Evolutionary conservation across 1,140 invertebrate genomes (phyloP).

Genomic region (Drosophila parabipectinata): DNA sequence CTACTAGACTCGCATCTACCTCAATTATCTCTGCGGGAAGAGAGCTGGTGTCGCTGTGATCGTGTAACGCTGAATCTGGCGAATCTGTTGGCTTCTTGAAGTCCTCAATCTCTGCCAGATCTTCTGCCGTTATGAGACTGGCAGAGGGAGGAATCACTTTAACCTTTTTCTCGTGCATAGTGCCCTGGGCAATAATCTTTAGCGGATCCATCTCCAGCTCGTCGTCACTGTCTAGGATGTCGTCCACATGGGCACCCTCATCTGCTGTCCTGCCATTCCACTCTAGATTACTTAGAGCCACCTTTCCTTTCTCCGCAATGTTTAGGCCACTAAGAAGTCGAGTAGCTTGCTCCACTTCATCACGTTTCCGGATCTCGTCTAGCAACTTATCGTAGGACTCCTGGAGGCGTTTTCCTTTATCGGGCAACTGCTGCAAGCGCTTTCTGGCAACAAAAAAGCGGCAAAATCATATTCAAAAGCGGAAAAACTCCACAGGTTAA

Average conservation of each 20-base stretch:
- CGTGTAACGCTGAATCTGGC: constrained; percentile 40
- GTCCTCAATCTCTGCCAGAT: constrained; percentile 86
- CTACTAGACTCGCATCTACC: constrained; percentile 53
- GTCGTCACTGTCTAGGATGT: constrained; percentile 87
- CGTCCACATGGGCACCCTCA: constrained; percentile 54
- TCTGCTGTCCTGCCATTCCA: constrained; percentile 86
- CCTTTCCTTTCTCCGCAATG: constrained; percentile 85
- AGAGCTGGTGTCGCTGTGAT: constrained; percentile 39
- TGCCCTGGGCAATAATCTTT: constrained; percentile 87
- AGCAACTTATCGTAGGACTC: constrained; percentile 86
- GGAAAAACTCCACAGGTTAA: constrained; percentile 9
- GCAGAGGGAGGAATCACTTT: constrained; percentile 85
- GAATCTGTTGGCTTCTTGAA: constrained; percentile 68
- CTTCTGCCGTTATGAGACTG: constrained; percentile 86
- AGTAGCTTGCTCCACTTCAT: constrained; percentile 86
- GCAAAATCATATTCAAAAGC: neutral
- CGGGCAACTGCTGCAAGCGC: constrained; percentile 85
- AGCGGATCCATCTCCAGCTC: constrained; percentile 88
- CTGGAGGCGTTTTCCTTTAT: constrained; percentile 88
- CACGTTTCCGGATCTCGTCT: constrained; percentile 85
- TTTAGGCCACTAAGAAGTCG: constrained; percentile 86
- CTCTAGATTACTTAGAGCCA: constrained; percentile 87
- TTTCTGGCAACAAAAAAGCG: constrained; percentile 41
- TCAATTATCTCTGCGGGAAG: constrained; percentile 57
- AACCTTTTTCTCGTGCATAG: constrained; percentile 86